Base-by-base conservation (phyloP, 2,797 vertebrate genomes). In the Oryzias sinensis region DNA sequence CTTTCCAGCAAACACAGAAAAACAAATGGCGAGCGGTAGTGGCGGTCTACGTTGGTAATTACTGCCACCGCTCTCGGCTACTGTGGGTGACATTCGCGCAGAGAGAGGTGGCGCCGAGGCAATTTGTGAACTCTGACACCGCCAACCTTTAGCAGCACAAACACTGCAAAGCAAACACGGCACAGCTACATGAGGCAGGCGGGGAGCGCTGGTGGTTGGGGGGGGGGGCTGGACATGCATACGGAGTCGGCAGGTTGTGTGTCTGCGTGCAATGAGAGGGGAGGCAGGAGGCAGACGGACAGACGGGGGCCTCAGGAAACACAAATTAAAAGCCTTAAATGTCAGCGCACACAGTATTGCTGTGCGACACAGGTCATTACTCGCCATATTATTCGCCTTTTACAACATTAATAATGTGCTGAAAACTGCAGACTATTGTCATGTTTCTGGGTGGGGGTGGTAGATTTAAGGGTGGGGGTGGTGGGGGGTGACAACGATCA, bases 251-350 rank as follows among this genome's bases (percentile, higher is more conserved):
- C 53, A 33, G 40, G 25, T 58, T 59, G 72, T 65, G 77, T 62
- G 77, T 48, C 56, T 27, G 41, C 66, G 69, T 65, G 70, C 66
- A 62, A 75, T 61, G 79, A 83, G 74, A 70, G 78, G 76, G 82
- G 77, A 70, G 79, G 78, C n/a, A 61, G 53, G 79, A 60, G 58
- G 63, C 71, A 72, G 80, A 70, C 72, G 62, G 56, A 33, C 41
- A 61, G 68, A 62, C 33, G 9, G 69, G 68, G 77, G 74, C 82
- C 90, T 89, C 68, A 71, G 86, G 89, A 87, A 91, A 92, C 95
- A 95, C 96, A 98, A 98, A 98, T 98, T 98, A 98, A 93, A 93
- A 94, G 93, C 95, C 93, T 96, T 93, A 98, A 98, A 98, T 98
- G 96, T 98, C 97, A 98, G 81, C 89, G 94, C 94, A 94, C 95